Percentiles rank a stretch among this genome's conserved stretches.
These are phyloP conservation scores for Platyscapa corneri DNA, from an alignment of 1,140 invertebrate species.

Conservation along the genomic window DNA sequence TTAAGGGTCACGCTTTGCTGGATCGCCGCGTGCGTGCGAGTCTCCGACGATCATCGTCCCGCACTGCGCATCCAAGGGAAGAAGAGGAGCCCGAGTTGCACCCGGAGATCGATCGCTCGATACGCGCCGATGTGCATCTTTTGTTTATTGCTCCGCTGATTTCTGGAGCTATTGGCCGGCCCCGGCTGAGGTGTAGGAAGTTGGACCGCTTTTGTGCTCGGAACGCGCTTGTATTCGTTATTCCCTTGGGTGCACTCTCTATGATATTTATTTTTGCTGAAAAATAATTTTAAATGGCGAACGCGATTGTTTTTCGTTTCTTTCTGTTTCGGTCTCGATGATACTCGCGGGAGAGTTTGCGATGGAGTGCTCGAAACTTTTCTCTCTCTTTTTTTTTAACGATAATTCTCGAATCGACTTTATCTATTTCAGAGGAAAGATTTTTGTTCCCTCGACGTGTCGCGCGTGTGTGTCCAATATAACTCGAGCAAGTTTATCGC, in stretches of 20 bases:
- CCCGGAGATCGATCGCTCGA: slow-evolving; percentile 4
- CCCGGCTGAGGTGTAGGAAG: background rate
- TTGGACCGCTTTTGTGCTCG: background rate
- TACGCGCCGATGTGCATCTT: background rate
- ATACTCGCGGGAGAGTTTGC: too few relatives aligned
- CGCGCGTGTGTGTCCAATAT: too few relatives aligned
- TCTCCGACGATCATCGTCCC: background rate
- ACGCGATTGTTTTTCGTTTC: too few relatives aligned
- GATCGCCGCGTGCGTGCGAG: slow-evolving; percentile 38
- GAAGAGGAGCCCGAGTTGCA: background rate
- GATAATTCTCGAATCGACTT: too few relatives aligned
- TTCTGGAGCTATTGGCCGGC: background rate
- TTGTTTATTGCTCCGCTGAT: background rate
- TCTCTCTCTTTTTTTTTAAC: too few relatives aligned
- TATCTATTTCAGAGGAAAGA: too few relatives aligned
- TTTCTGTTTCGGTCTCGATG: too few relatives aligned
- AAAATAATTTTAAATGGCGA: too few relatives aligned
- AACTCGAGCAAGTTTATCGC: too few relatives aligned
- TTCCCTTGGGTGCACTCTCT: background rate
- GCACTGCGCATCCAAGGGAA: background rate
- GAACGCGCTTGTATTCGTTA: too few relatives aligned
- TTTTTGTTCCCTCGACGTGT: too few relatives aligned
- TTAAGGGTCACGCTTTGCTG: slow-evolving; percentile 69
- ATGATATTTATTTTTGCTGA: background rate
- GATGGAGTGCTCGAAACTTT: too few relatives aligned